Percentiles rank a stretch among this genome's conserved stretches.
These are phyloP conservation scores for Mungos mungo DNA, from an alignment of 2,113 vertebrate species.

Conservation along the genomic window DNA sequence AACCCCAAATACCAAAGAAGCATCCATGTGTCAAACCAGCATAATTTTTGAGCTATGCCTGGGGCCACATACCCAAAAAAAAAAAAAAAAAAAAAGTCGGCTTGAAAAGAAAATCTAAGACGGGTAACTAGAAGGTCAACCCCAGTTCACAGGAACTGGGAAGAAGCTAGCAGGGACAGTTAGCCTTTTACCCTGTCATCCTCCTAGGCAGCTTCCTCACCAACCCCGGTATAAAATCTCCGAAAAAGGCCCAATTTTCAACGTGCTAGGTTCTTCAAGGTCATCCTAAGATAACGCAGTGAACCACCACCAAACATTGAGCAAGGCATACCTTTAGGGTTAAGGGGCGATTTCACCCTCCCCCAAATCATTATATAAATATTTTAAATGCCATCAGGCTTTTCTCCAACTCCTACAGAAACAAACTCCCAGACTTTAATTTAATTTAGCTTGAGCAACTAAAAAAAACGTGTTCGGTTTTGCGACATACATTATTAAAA, in stretches of 20 bases:
- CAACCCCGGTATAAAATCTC: neutral
- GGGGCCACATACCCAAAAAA: constrained; percentile 26
- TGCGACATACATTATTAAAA: constrained; percentile 41
- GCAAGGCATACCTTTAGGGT: neutral
- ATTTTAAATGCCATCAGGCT: neutral
- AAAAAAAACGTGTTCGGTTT: constrained; percentile 24
- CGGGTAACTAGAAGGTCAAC: constrained; percentile 61
- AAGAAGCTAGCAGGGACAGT: neutral
- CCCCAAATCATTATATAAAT: neutral
- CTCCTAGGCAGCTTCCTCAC: neutral
- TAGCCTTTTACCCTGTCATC: neutral
- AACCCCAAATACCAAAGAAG: constrained; percentile 76
- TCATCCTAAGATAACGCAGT: constrained; percentile 18
- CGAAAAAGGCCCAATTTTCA: neutral
- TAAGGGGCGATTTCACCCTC: neutral
- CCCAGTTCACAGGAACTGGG: constrained; percentile 21
- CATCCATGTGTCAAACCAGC: constrained; percentile 75
- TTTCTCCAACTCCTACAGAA: constrained; percentile 25
- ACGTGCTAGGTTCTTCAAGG: constrained; percentile 12
- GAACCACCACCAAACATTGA: neutral
- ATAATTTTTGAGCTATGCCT: constrained; percentile 66
- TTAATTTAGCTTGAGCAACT: neutral
- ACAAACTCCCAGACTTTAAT: neutral
- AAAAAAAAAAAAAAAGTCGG: constrained; percentile 29
- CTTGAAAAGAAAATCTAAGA: constrained; percentile 54